Conservation (phyloP, 2,797 vertebrate species). For the Buceros bicornis region DNA sequence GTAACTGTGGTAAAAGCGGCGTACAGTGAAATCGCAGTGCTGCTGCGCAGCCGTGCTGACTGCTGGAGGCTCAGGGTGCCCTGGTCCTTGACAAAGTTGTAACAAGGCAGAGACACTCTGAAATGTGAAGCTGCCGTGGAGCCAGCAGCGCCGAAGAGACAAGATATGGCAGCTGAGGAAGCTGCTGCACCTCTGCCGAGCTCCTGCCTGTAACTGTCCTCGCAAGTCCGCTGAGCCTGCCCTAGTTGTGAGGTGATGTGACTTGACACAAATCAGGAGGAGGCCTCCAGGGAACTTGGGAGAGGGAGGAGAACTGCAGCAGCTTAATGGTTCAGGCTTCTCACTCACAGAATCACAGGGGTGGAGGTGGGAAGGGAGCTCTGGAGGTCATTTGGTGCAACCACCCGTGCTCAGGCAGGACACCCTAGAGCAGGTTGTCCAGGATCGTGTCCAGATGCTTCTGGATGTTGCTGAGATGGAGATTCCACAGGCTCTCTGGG, state of each 20-base stretch:
- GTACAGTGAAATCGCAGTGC: not conserved
- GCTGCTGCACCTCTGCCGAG: not conserved
- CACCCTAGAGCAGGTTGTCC: not conserved
- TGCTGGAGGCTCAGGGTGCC: not conserved
- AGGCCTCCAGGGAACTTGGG: not conserved
- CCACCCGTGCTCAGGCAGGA: not conserved
- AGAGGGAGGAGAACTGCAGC: not conserved
- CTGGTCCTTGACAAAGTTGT: not conserved
- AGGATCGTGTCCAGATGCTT: not conserved
- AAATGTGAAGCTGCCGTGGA: not conserved
- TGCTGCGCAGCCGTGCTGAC: not conserved
- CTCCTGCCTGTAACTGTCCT: not conserved
- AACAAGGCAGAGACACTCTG: not conserved
- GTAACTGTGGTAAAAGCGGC: not conserved
- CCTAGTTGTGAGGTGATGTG: not conserved
- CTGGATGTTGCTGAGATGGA: not conserved
- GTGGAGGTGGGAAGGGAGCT: not conserved
- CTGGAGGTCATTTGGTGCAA: not conserved
- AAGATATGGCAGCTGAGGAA: not conserved
- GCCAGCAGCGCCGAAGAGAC: rapidly evolving
- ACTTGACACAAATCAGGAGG: not conserved
- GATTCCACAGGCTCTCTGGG: not conserved
- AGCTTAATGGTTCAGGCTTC: not conserved
- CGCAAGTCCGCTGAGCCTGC: not conserved
- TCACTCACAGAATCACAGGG: not conserved